Base-by-base conservation (phyloP, 2,797 vertebrate genomes). In the Anolis apletophallus region DNA sequence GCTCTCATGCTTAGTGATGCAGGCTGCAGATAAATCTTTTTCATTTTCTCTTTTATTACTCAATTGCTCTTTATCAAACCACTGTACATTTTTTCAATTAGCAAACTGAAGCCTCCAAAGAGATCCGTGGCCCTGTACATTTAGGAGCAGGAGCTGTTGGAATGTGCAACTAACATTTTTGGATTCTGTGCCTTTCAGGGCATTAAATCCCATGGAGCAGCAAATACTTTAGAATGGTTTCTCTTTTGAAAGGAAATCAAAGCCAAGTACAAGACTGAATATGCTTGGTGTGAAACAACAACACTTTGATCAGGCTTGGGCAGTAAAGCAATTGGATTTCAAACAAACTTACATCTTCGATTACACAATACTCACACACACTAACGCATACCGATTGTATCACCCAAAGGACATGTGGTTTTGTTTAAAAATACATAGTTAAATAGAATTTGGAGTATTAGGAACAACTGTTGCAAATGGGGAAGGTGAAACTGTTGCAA, bases 391-490 rank as follows among this genome's bases (percentile, higher is more conserved):
- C 72, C 88, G 86, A 89, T 59, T 85, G 17, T 34, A 87, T 26
- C 55, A 69, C 83, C 92, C n/a, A 36, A 88, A 93, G 89, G 90
- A 83, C 64, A 89, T 80, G 88, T 87, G 77, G 4, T 50, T 14
- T 80, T 91, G 73, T 85, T 94, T 91, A 87, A 54, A 92, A 94
- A 67, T 84, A 85, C 57, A 75, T 52, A 10, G 6, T 6, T 11
- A 57, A 90, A 69, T 55, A 23, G 84, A 17, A 84, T 87, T 52
- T 71, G 36, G 73, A 36, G 1, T 52, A 64, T 87, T 73, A 90
- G 34, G 93, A 89, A 85, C 55, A 86, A 16, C 26, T 75, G 85
- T 32, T 50, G 23, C 26, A 75, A 16, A 57, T 26, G 13, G 29
- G 1, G 46, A 46, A 74, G n/a, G 71, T 19, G 17, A 68, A 29